Conservation (phyloP, 92 coral and sea anemone species). For the Umimayanthus kanabou region DNA sequence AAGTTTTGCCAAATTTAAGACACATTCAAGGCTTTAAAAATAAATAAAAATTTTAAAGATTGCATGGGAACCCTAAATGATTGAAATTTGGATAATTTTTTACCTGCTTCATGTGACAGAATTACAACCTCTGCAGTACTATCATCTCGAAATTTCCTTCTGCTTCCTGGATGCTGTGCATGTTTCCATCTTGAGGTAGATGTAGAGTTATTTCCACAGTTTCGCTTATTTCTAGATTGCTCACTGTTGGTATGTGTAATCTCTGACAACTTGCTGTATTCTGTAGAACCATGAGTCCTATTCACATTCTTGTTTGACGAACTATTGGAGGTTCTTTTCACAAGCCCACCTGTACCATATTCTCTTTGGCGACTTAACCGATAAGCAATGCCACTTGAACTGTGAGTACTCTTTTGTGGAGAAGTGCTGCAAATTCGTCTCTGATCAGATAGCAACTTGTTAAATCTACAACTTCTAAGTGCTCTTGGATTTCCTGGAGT, state of each 20-base stretch:
- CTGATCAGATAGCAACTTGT: background rate
- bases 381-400: conserved; percentile 6
- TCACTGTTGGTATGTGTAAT: background rate
- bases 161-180: background rate
- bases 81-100: background rate
- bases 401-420: conserved; percentile 3
- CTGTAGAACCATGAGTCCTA: background rate
- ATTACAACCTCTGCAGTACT: background rate
- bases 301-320: background rate
- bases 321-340: background rate
- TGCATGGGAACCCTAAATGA: no score
- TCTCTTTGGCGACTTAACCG: conserved; percentile 16
- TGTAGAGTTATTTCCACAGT: no score
- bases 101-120: conserved; percentile 20
- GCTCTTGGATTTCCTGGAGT: background rate
- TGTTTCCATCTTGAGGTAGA: background rate
- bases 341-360: background rate
- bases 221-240: background rate
- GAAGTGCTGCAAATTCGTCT: background rate
- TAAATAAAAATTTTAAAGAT: no score
- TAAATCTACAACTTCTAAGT: background rate
- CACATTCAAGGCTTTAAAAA: no score
- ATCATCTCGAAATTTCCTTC: background rate
- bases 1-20: no score
- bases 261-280: background rate